Percentiles rank a stretch among this genome's conserved stretches.
phyloP scores from a whole-genome alignment of 2,888 invertebrate species.

The Chironomus tentans region DNA sequence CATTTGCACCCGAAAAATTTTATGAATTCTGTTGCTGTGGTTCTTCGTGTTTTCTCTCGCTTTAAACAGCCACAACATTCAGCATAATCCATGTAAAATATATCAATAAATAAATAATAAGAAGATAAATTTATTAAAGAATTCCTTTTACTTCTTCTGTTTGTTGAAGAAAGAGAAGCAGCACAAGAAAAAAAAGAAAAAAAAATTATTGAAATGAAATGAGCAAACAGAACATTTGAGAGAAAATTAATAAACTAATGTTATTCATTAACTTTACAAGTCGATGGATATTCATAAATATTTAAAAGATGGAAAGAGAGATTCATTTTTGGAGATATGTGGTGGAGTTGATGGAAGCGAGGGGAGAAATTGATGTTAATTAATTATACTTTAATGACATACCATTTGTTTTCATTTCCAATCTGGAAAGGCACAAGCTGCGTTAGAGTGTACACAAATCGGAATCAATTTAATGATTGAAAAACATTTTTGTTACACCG shows the following conservation, averaged over 20 bases:
- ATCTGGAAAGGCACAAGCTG: not conserved
- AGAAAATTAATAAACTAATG: slow-evolving; percentile 19
- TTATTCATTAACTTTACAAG: slow-evolving; percentile 11
- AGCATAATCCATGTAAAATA: not conserved
- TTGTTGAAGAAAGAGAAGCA: not conserved
- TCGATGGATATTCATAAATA: not conserved
- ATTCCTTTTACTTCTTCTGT: too few species aligned
- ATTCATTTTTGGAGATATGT: not conserved
- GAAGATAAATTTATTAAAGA: too few species aligned
- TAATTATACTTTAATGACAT: slow-evolving; percentile 23
- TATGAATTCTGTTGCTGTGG: not conserved
- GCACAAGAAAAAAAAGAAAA: not conserved
- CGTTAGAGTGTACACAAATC: not conserved
- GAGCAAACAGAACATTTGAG: not conserved
- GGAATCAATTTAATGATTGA: not conserved
- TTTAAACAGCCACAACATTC: not conserved
- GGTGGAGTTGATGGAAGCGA: slow-evolving; percentile 15
- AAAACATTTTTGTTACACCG: not conserved
- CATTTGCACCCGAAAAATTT: slow-evolving; percentile 12
- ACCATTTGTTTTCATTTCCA: slow-evolving; percentile 19
- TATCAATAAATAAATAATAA: not conserved
- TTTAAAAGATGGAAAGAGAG: too few species aligned
- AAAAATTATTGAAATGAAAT: not conserved
- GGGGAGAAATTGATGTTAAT: slow-evolving; percentile 18
- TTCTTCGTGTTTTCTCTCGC: not conserved